Evolutionary conservation across 2,797 vertebrate genomes (phyloP), one percentile per base, ranked within the genome.

Genomic region (Siniperca undulata): DNA sequence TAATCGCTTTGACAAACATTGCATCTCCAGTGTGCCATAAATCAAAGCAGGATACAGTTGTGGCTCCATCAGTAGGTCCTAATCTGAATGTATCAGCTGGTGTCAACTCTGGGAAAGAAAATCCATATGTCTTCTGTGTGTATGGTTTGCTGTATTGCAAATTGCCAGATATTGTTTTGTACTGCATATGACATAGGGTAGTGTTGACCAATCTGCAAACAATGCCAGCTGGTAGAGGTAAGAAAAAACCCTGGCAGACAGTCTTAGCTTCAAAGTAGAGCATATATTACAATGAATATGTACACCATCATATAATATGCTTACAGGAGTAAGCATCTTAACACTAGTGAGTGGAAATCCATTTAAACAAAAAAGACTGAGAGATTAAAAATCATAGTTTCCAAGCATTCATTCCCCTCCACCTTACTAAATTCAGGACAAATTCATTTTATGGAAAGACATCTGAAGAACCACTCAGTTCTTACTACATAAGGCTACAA

Each of bases 1-100:
- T 94, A 94, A 94, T 95, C 94, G 66, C 86, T 90, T 89, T 81
- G 90, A 93, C 92, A 94, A 94, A 95, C 92, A 94, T 53, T 82
- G 83, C 86, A 69, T 89, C 89, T 93, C 75, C 87, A 73, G 71
- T 67, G 86, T 84, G 81, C 80, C 73, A 85, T 83, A 90, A 88
- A 91, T 91, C 87, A 89, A 86, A 91, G 90, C 78, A 68, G 86
- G 81, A 90, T 86, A 83, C 90, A 87, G 93, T 91, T 73, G 91
- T 86, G 84, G 86, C 87, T 89, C 88, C 86, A 87, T 90, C 84
- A 86, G 65, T 44, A 48, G 70, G 40, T 56, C 53, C 89, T 92
- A 90, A 92, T 93, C 91, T 91, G 89, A 91, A 89, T 91, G 82
- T 83, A 91, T 93, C 91, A 93, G 85, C 85, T 30, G 81, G 85